Base-by-base conservation (phyloP, 2,888 invertebrate species). In the Bibio marci region DNA sequence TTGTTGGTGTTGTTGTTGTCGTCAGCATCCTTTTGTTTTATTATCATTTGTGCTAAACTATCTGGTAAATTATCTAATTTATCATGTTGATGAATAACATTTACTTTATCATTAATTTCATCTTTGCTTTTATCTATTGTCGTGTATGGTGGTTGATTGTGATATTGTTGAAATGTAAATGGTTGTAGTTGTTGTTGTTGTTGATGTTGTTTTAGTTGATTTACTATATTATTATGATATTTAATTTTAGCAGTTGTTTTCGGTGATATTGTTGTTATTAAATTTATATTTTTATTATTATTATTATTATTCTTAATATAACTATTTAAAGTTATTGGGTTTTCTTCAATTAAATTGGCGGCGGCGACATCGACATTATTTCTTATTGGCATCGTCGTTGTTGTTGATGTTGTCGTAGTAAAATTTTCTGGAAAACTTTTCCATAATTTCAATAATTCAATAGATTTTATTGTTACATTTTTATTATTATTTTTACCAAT, bases 141-240 rank as follows among this genome's bases (percentile, higher is more conserved):
- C 19, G 19, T 34, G 19, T 19, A n/a, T 19, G n/a, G 19, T 34
- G 19, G 34, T 19, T 34, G 34, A 8, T 19, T 34, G n/a, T 19
- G n/a, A n/a, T n/a, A n/a, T n/a, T n/a, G n/a, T n/a, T 18, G 10
- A 32, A 18, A 32, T 33, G 27, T 15, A 28, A 26, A 22, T 22
- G 13, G 28, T 44, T 34, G 38, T n/a, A 11, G 25, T 37, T 22
- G 17, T 28, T 35, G 32, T 5, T 30, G 40, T 12, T 41, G 28
- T 15, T 35, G 38, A 31, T 17, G 13, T 38, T 12, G 22, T 22
- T 22, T 52, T 37, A 54, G 49, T 39, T 53, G 55, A 15, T 8
- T 8, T 8, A 33, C 15, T 19, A 18, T n/a, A 12, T 22, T 30
- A 30, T 18, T 33, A 6, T 13, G 28, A n/a, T 33, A 34, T 18